These are phyloP conservation scores for Oophaga pumilio DNA, from an alignment of 2,113 vertebrate genomes.

Conservation along the genomic window DNA sequence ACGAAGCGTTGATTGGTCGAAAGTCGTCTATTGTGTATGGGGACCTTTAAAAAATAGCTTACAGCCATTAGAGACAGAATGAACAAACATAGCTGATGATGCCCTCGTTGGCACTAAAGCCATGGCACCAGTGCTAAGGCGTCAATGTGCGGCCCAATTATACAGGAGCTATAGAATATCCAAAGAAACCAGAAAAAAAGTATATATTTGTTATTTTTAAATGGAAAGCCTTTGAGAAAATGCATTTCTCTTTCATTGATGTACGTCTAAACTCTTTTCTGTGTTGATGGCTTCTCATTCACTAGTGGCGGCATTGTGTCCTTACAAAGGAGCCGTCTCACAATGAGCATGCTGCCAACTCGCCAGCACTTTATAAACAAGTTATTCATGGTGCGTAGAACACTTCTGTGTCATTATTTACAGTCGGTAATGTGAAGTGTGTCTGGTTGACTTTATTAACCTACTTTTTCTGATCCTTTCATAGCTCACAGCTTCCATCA, in stretches of 20 bases:
- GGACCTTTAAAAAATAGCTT: too few relatives aligned
- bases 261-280: background rate
- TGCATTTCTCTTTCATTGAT: background rate
- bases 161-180: background rate
- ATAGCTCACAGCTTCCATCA: constrained; percentile 7
- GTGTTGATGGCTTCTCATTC: background rate
- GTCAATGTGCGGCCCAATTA: background rate
- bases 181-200: background rate
- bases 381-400: background rate
- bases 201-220: background rate
- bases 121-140: background rate
- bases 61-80: too few relatives aligned
- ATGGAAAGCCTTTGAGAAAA: background rate
- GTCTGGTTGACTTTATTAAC: constrained; percentile 19
- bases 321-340: background rate
- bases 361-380: constrained; percentile 15
- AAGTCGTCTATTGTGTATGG: too few relatives aligned
- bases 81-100: background rate
- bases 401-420: constrained; percentile 1
- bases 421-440: constrained; percentile 11
- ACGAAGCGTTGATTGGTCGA: too few relatives aligned
- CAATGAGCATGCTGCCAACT: background rate
- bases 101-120: background rate
- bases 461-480: constrained; percentile 19
- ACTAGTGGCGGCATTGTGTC: background rate